Evolutionary conservation across 1,140 invertebrate genomes (phyloP).

Genomic region (Bactericera cockerelli): DNA sequence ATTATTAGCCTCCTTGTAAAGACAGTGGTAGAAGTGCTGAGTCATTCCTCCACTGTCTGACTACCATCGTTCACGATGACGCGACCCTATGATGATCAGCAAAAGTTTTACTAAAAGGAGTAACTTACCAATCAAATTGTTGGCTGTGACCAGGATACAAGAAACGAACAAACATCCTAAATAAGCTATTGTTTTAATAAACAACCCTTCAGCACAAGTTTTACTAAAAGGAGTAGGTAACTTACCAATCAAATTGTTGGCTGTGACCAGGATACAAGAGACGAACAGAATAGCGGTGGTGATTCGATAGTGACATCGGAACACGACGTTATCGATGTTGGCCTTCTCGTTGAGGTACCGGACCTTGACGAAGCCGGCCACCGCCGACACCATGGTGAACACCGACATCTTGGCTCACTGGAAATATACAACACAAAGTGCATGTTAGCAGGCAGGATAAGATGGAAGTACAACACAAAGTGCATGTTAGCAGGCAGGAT

Average conservation of each 20-base stretch:
- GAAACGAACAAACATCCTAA: constrained; percentile 70
- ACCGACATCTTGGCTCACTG: constrained; percentile 43
- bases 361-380: constrained; percentile 73
- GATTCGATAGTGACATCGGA: constrained; percentile 76
- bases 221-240: no score
- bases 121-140: constrained; percentile 70
- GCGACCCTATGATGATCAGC: no score
- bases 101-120: no score
- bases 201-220: no score
- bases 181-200: no score
- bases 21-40: no score
- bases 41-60: no score
- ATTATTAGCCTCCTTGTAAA: no score
- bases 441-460: background rate
- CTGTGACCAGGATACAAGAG: constrained; percentile 73
- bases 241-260: constrained; percentile 74
- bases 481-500: no score
- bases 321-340: constrained; percentile 76
- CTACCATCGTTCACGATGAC: no score
- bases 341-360: constrained; percentile 71
- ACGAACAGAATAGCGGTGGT: constrained; percentile 74
- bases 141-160: constrained; percentile 76
- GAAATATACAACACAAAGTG: no score
- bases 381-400: constrained; percentile 61
- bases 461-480: no score